Conservation (phyloP, 2,888 invertebrate species). For the Odontomyia ornata region DNA sequence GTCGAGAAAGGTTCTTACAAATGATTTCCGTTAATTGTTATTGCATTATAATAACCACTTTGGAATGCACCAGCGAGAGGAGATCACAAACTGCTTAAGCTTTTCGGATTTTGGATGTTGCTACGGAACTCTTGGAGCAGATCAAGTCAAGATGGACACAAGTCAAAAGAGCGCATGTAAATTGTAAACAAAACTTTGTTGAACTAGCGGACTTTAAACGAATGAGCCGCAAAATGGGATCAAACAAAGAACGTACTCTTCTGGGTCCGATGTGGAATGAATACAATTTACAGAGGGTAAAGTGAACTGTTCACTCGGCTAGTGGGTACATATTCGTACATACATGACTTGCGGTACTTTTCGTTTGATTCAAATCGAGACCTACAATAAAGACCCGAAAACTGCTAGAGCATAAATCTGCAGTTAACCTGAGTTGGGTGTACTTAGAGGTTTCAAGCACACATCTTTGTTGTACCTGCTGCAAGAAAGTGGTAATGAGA, state of each 20-base stretch:
- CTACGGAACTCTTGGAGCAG: not conserved
- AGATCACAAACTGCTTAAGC: not conserved
- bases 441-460: not conserved
- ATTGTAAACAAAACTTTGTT: conserved; percentile 20
- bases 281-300: not conserved
- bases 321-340: not conserved
- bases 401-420: conserved; percentile 34
- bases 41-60: conserved; percentile 14
- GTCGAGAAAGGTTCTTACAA: conserved; percentile 26
- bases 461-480: not conserved
- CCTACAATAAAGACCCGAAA: conserved; percentile 30
- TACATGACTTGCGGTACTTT: conserved; percentile 25
- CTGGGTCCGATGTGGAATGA: not conserved
- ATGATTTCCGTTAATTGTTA: conserved; percentile 37
- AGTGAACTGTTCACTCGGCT: not conserved
- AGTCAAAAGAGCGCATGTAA: conserved; percentile 33
- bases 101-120: not conserved
- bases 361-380: conserved; percentile 28
- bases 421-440: conserved; percentile 24
- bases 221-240: conserved; percentile 30
- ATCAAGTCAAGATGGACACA: conserved; percentile 1
- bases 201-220: conserved; percentile 21
- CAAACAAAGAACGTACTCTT: conserved; percentile 9
- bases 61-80: not conserved
- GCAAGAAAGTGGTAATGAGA: not conserved